These are phyloP conservation scores for Apeira syringaria DNA, from an alignment of 2,888 invertebrate genomes.

Conservation along the genomic window DNA sequence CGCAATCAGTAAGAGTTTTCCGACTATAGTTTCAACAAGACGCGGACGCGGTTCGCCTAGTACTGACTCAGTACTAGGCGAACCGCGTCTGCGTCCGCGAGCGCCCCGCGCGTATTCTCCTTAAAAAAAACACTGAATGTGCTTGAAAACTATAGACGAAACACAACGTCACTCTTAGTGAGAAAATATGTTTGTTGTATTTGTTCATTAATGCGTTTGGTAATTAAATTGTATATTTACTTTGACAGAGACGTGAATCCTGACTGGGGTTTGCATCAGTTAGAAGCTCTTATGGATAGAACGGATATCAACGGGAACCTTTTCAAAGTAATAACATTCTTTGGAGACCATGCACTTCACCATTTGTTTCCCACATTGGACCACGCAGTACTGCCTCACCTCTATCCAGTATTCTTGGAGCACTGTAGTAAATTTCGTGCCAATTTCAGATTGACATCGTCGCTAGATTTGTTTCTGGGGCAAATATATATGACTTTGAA, in stretches of 20 bases:
- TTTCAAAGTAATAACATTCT: slow-evolving; percentile 86
- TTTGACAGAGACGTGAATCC: slow-evolving; percentile 56
- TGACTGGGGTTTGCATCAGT: slow-evolving; percentile 91
- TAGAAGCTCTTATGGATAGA: slow-evolving; percentile 89
- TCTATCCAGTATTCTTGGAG: slow-evolving; percentile 78
- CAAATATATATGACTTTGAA: slow-evolving; percentile 60
- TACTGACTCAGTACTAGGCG: too few species aligned
- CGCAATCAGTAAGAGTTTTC: too few species aligned
- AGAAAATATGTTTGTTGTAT: too few species aligned
- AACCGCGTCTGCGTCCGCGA: too few species aligned
- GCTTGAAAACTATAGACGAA: too few species aligned
- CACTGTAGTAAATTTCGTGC: slow-evolving; percentile 79
- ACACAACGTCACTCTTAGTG: too few species aligned
- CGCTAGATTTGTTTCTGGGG: slow-evolving; percentile 85
- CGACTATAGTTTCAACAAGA: too few species aligned
- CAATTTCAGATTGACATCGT: slow-evolving; percentile 62
- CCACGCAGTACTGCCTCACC: slow-evolving; percentile 85
- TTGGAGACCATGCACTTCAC: slow-evolving; percentile 90
- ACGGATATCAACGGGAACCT: slow-evolving; percentile 85
- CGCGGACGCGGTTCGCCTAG: too few species aligned
- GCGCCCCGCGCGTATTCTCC: too few species aligned
- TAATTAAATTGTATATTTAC: too few species aligned
- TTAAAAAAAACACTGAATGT: too few species aligned
- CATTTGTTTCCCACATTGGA: slow-evolving; percentile 91
- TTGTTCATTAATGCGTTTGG: too few species aligned